These are phyloP conservation scores for Drosophila paulistorum DNA, from an alignment of 1,140 invertebrate genomes.

Conservation along the genomic window DNA sequence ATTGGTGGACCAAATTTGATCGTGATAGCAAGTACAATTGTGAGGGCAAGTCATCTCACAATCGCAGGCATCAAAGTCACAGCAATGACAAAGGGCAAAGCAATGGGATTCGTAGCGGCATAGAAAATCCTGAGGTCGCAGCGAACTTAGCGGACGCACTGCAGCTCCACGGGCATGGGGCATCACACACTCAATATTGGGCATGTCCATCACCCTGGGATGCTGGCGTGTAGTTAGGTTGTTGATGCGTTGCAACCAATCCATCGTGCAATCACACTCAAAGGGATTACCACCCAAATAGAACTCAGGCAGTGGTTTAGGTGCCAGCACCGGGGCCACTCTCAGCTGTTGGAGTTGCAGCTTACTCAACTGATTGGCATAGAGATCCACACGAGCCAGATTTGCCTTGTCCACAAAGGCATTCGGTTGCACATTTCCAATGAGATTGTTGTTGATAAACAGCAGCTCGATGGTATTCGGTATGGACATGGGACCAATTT, in stretches of 20 bases:
- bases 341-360: constrained; percentile 92
- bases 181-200: constrained; percentile 93
- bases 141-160: constrained; percentile 87
- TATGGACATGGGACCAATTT: constrained; percentile 90
- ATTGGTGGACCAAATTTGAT: constrained; percentile 96
- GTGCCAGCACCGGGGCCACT: constrained; percentile 87
- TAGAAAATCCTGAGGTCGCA: constrained; percentile 91
- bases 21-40: constrained; percentile 96
- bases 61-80: constrained; percentile 97
- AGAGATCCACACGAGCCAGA: constrained; percentile 93
- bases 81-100: constrained; percentile 96
- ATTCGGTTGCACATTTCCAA: constrained; percentile 90
- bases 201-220: constrained; percentile 93
- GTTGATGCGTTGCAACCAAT: constrained; percentile 94
- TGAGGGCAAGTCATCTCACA: constrained; percentile 97
- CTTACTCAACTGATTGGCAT: constrained; percentile 92
- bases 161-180: constrained; percentile 89
- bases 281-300: constrained; percentile 95
- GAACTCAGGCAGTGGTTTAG: constrained; percentile 90
- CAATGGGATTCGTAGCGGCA: constrained; percentile 96
- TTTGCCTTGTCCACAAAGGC: constrained; percentile 93
- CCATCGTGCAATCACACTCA: constrained; percentile 95
- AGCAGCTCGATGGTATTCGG: constrained; percentile 95
- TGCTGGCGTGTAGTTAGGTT: constrained; percentile 92
- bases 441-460: constrained; percentile 95